These are phyloP conservation scores for Lasioglossum lativentre DNA, from an alignment of 2,888 invertebrate genomes.

Conservation along the genomic window DNA sequence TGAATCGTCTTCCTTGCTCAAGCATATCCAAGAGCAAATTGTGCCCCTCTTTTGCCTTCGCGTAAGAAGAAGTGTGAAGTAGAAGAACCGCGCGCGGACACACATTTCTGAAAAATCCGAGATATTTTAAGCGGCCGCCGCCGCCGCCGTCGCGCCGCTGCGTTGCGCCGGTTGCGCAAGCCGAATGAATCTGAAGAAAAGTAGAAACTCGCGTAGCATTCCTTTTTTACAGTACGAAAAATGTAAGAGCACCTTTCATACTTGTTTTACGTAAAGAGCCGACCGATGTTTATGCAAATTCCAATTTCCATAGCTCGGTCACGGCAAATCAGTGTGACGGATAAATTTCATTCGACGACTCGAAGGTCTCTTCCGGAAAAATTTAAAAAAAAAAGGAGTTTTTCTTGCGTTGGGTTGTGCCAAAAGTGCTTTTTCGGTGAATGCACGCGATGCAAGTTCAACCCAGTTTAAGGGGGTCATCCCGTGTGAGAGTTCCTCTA, in stretches of 20 bases:
- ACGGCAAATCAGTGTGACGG: not conserved
- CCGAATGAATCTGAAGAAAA: not conserved
- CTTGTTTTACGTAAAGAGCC: not conserved
- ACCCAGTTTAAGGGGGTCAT: too few relatives aligned
- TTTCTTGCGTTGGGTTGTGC: too few relatives aligned
- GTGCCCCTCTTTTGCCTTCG: not conserved
- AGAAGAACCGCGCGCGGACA: not conserved
- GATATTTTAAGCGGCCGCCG: not conserved
- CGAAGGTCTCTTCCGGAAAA: not conserved
- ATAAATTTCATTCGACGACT: not conserved
- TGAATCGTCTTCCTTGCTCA: constrained; percentile 51
- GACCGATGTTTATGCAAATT: not conserved
- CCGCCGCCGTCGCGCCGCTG: not conserved
- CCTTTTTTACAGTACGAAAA: not conserved
- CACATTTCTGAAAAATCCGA: not conserved
- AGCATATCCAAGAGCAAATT: constrained; percentile 23
- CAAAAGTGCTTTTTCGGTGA: too few relatives aligned
- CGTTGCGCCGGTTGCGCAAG: not conserved
- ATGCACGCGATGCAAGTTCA: too few relatives aligned
- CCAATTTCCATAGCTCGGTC: not conserved
- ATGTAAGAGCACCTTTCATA: not conserved
- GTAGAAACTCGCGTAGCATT: constrained; percentile 2
- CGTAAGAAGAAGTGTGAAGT: not conserved
- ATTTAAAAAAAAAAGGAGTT: not conserved
- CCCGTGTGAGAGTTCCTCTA: too few relatives aligned